Conservation (phyloP, 2,113 vertebrate species). For the Myxocyprinus asiaticus region DNA sequence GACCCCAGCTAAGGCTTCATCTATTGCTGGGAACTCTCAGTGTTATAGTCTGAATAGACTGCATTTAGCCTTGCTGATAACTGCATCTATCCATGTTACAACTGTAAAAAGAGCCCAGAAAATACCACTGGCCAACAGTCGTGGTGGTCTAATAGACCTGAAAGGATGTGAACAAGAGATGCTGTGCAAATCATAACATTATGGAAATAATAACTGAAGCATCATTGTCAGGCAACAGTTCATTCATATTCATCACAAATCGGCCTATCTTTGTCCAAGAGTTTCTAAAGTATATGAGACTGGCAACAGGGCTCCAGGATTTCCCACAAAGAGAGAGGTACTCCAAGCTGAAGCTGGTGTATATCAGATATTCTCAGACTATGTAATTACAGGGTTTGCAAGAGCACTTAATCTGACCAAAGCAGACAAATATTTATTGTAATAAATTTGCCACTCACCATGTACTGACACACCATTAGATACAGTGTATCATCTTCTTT, state of each 20-base stretch:
- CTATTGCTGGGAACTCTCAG: conserved; percentile 28
- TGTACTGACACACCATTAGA: background rate
- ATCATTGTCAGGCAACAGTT: conserved; percentile 45
- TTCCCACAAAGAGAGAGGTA: conserved; percentile 5
- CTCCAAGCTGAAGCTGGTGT: background rate
- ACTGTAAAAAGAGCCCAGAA: conserved; percentile 56
- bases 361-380: conserved; percentile 1
- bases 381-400: conserved; percentile 28
- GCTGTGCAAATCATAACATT: conserved; percentile 62
- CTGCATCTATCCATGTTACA: conserved; percentile 54
- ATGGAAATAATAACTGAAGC: conserved; percentile 60
- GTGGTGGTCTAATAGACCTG: conserved; percentile 48
- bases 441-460: conserved; percentile 20
- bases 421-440: conserved; percentile 15
- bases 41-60: conserved; percentile 50
- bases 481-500: conserved; percentile 17
- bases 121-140: conserved; percentile 41
- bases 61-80: conserved; percentile 59
- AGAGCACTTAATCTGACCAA: conserved; percentile 31
- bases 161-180: conserved; percentile 55
- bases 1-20: conserved; percentile 37
- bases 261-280: conserved; percentile 50
- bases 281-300: conserved; percentile 7
- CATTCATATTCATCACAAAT: conserved; percentile 20
- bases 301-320: conserved; percentile 29